Evolutionary conservation across 92 coral and sea anemone genomes (phyloP).

Genomic region (Chrysogorgia sp.): DNA sequence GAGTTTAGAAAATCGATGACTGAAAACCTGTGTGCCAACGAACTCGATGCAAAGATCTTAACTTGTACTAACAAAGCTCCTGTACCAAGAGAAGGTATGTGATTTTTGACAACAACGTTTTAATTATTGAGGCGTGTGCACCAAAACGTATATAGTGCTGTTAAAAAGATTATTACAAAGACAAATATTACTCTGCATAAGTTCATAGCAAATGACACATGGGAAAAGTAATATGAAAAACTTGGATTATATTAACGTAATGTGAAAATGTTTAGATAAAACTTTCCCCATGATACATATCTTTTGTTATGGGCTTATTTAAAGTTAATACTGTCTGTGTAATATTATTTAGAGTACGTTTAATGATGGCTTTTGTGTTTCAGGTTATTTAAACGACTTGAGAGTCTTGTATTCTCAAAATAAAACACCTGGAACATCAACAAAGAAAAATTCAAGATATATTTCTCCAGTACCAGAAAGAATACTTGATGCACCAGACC

Average conservation of each 20-base stretch:
- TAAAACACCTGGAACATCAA: slow-evolving; percentile 81
- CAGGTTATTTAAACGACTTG: slow-evolving; percentile 88
- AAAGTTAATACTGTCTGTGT: neutral
- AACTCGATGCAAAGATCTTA: slow-evolving; percentile 81
- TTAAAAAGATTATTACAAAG: too few species aligned
- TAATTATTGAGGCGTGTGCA: too few species aligned
- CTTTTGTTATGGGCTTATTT: too few species aligned
- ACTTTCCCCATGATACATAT: too few species aligned
- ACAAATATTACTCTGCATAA: too few species aligned
- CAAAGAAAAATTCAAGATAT: slow-evolving; percentile 90
- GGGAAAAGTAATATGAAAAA: too few species aligned
- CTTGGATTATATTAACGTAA: too few species aligned
- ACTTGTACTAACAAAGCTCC: slow-evolving; percentile 92
- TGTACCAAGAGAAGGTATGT: slow-evolving; percentile 90
- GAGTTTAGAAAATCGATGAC: slow-evolving; percentile 91
- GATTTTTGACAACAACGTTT: too few species aligned
- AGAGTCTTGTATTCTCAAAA: slow-evolving; percentile 92
- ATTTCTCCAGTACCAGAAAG: slow-evolving; percentile 93
- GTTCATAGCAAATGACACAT: too few species aligned
- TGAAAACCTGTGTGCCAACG: slow-evolving; percentile 79
- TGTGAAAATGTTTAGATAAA: too few species aligned
- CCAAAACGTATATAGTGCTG: too few species aligned
- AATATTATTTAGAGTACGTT: neutral
- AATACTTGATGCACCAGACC: slow-evolving; percentile 97
- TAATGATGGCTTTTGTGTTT: neutral